Evolutionary conservation across 2,888 invertebrate genomes (phyloP).

Genomic region (Gibbula magus): DNA sequence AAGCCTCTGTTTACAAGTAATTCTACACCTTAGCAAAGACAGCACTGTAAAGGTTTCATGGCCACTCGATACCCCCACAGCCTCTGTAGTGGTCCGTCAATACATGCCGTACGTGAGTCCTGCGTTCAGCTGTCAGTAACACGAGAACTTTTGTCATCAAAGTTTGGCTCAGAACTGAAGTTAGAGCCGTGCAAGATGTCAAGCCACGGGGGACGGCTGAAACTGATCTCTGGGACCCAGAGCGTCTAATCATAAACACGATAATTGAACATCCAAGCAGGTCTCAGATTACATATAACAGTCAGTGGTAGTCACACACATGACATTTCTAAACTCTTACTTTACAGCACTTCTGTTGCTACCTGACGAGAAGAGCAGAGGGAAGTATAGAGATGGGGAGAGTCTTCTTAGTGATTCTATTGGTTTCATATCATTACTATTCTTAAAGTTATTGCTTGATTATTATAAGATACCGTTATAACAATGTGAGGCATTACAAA

Average conservation of each 20-base stretch:
- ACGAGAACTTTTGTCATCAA: slow-evolving; percentile 8
- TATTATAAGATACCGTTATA: too few species aligned
- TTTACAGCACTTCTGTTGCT: too few species aligned
- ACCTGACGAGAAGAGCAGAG: too few species aligned
- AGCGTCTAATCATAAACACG: slow-evolving; percentile 7
- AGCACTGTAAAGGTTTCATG: not conserved
- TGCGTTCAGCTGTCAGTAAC: not conserved
- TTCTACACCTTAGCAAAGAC: not conserved
- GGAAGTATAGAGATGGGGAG: too few species aligned
- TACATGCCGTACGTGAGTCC: not conserved
- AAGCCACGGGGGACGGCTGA: not conserved
- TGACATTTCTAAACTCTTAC: not conserved
- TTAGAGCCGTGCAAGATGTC: slow-evolving; percentile 2
- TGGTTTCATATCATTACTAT: too few species aligned
- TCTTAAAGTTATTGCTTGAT: too few species aligned
- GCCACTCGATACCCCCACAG: not conserved
- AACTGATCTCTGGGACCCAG: not conserved
- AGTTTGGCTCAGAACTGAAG: slow-evolving; percentile 1
- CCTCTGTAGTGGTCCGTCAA: not conserved
- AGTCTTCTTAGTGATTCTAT: too few species aligned
- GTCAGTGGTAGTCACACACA: not conserved
- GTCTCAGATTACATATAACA: not conserved
- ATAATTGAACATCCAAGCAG: not conserved
- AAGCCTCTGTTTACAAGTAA: slow-evolving; percentile 9
- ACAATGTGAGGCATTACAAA: too few species aligned